Percentiles rank a stretch among this genome's conserved stretches.
phyloP scores from a whole-genome alignment of 2,888 invertebrate species.

The Tryphoninae sp. region DNA sequence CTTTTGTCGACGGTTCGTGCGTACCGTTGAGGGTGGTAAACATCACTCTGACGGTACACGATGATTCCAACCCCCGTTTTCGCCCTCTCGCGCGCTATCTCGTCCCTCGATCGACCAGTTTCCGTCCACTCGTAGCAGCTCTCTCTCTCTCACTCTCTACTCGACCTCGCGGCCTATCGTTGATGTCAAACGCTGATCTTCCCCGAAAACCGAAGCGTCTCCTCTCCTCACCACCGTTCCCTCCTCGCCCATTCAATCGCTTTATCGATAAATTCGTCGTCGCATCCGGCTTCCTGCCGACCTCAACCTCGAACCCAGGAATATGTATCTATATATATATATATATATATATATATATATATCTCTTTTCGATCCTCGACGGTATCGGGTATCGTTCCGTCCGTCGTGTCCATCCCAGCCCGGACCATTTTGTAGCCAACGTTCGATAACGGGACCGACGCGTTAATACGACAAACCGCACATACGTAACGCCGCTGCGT shows the following conservation, averaged over 20 bases:
- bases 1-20: conserved; percentile 42
- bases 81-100: background rate
- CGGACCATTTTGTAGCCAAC: conserved; percentile 50
- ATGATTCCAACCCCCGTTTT: conserved; percentile 23
- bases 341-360: conserved; percentile 16
- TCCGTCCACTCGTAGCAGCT: background rate
- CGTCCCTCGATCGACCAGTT: conserved; percentile 1
- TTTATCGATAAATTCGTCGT: conserved; percentile 65
- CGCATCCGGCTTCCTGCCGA: conserved; percentile 6
- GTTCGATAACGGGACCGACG: conserved; percentile 56
- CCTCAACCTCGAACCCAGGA: background rate
- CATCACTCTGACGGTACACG: conserved; percentile 56
- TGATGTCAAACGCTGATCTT: conserved; percentile 59
- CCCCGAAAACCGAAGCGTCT: conserved; percentile 46
- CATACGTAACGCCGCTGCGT: conserved; percentile 25
- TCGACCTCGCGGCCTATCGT: conserved; percentile 24
- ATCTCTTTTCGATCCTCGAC: background rate
- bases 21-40: conserved; percentile 30
- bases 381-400: no score
- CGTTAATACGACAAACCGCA: conserved; percentile 58
- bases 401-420: no score
- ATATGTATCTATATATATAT: conserved; percentile 6
- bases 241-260: conserved; percentile 61
- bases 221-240: conserved; percentile 8
- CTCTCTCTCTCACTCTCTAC: background rate